Evolutionary conservation across 23 tunicate genomes (phyloP).

Genomic region (Corella eumyota): DNA sequence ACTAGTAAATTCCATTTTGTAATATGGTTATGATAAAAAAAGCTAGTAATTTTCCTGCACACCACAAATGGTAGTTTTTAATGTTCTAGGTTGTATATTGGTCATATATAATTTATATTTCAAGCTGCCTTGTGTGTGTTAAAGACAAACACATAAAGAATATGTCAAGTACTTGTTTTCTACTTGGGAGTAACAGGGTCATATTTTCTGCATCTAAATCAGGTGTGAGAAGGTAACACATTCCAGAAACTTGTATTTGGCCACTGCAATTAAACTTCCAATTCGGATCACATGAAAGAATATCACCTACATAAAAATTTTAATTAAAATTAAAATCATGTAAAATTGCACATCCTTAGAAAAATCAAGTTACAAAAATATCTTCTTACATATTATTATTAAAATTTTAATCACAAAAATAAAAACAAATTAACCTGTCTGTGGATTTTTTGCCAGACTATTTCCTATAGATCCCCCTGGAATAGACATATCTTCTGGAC

Average conservation of each 20-base stretch:
- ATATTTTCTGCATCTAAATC: not conserved
- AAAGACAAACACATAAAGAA: not conserved
- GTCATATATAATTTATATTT: not conserved
- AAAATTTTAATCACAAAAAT: not conserved
- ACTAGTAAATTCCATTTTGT: too few relatives aligned
- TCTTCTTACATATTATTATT: not conserved
- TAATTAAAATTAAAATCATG: not conserved
- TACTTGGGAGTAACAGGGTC: slow-evolving; percentile 26
- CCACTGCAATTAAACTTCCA: slow-evolving; percentile 38
- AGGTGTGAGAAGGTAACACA: slow-evolving; percentile 27
- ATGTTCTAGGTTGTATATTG: too few relatives aligned
- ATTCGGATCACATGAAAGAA: slow-evolving; percentile 44
- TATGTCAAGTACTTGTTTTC: slow-evolving; percentile 14
- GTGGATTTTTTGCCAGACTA: slow-evolving; percentile 11
- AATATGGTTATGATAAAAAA: too few relatives aligned
- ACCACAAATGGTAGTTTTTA: too few relatives aligned
- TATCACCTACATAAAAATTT: slow-evolving; percentile 22
- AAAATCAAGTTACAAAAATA: too few relatives aligned
- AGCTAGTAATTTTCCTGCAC: too few relatives aligned
- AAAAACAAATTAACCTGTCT: slow-evolving; percentile 21
- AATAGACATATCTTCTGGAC: slow-evolving; percentile 29
- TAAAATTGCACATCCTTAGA: not conserved
- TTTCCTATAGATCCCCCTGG: slow-evolving; percentile 18
- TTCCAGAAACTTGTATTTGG: slow-evolving; percentile 23
- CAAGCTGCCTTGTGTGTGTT: not conserved